Evolutionary conservation across 1,140 invertebrate species (phyloP).

Genomic region (Eufriesea mexicana): DNA sequence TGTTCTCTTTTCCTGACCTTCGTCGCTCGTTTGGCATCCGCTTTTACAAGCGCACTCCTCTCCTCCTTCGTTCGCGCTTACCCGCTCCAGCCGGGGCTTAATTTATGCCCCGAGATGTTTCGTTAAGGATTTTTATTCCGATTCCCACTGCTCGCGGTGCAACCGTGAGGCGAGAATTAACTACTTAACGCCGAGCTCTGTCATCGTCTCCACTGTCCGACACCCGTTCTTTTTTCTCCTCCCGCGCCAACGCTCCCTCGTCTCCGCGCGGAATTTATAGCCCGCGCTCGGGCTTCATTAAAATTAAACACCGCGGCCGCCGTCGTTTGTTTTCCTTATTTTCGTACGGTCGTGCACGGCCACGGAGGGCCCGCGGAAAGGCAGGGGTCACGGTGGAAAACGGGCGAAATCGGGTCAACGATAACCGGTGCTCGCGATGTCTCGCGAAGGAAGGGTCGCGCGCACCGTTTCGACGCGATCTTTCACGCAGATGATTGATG

Average conservation of each 20-base stretch:
- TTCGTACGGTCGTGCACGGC: slow-evolving; percentile 5
- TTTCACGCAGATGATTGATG: slow-evolving; percentile 58
- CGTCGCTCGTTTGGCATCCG: slow-evolving; percentile 62
- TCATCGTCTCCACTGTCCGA: not conserved
- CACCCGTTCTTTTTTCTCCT: too few relatives aligned
- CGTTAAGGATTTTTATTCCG: slow-evolving; percentile 64
- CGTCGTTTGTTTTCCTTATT: slow-evolving; percentile 28
- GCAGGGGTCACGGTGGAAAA: not conserved
- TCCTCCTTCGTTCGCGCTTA: slow-evolving; percentile 45
- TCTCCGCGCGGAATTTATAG: slow-evolving; percentile 1
- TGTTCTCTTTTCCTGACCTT: slow-evolving; percentile 54
- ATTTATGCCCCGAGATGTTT: slow-evolving; percentile 69
- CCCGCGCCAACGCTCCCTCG: not conserved
- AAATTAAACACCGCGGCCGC: not conserved
- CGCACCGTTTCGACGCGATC: slow-evolving; percentile 18
- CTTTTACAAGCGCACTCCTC: slow-evolving; percentile 58
- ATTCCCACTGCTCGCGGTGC: not conserved
- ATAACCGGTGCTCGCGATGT: not conserved
- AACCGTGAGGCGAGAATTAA: slow-evolving; percentile 36
- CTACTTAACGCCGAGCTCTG: slow-evolving; percentile 36
- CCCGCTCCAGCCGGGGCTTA: slow-evolving; percentile 51
- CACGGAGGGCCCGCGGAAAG: too few relatives aligned
- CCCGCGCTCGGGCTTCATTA: not conserved
- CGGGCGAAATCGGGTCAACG: slow-evolving; percentile 43
- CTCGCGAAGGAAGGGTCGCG: slow-evolving; percentile 1